These are phyloP conservation scores for Malthinus flaveolus DNA, from an alignment of 2,888 invertebrate genomes.

Conservation along the genomic window DNA sequence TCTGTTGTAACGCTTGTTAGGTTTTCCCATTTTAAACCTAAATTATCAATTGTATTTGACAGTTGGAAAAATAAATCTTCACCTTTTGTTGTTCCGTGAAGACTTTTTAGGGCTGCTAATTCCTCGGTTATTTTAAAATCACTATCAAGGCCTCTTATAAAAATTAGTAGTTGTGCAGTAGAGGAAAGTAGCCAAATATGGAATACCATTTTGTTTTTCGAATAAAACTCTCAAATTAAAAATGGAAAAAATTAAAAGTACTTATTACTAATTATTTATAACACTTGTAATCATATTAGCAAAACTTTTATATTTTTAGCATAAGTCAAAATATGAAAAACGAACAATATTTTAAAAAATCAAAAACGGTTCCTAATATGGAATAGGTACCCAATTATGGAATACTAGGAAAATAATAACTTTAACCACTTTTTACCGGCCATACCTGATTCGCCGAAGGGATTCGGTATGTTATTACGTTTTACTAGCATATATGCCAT, in stretches of 20 bases:
- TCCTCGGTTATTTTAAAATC: conserved; percentile 30
- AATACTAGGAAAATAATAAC: too few species aligned
- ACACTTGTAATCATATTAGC: background rate
- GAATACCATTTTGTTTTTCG: background rate
- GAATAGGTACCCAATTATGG: too few species aligned
- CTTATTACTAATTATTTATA: background rate
- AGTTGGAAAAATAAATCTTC: background rate
- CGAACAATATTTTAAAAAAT: too few species aligned
- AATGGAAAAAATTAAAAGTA: too few species aligned
- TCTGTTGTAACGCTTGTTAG: background rate
- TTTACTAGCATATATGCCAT: conserved; percentile 35
- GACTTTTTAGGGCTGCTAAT: conserved; percentile 27
- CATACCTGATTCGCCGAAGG: conserved; percentile 28
- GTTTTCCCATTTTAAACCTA: background rate
- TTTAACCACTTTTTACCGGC: conserved; percentile 26
- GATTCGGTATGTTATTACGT: conserved; percentile 31
- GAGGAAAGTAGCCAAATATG: background rate
- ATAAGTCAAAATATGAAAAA: too few species aligned
- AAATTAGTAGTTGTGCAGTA: conserved; percentile 35
- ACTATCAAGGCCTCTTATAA: conserved; percentile 19
- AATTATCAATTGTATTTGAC: too few species aligned
- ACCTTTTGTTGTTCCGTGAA: conserved; percentile 32
- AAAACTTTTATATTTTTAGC: too few species aligned
- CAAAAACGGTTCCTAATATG: too few species aligned
- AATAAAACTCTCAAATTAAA: background rate